A percentile compares a stretch with the other conserved stretches of the same genome.
These are phyloP conservation scores for Coenonympha arcania DNA, from an alignment of 2,888 invertebrate species.

Conservation along the genomic window DNA sequence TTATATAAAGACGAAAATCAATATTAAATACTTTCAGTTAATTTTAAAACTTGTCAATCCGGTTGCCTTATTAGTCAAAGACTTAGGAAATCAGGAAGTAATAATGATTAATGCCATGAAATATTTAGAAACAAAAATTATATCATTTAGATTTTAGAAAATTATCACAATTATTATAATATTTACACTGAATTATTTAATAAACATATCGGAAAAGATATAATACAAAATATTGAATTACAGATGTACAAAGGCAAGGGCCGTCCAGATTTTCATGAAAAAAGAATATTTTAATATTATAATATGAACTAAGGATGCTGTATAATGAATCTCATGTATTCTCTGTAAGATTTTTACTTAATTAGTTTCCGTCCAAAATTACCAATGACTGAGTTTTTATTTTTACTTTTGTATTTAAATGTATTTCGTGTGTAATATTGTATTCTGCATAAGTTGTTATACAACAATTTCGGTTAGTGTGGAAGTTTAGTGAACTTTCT, in stretches of 20 bases:
- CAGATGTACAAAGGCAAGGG: constrained; percentile 33
- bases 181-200: constrained; percentile 2
- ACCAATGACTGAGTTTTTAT: constrained; percentile 66
- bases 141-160: neutral
- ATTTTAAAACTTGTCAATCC: constrained; percentile 33
- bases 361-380: constrained; percentile 71
- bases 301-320: constrained; percentile 20
- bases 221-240: neutral
- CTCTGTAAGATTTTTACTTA: constrained; percentile 57
- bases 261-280: constrained; percentile 46
- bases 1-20: neutral
- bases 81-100: constrained; percentile 21
- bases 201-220: neutral
- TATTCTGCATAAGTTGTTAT: constrained; percentile 38
- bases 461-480: constrained; percentile 41
- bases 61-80: constrained; percentile 49
- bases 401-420: constrained; percentile 47
- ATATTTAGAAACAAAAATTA: neutral
- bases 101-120: neutral
- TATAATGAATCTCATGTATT: constrained; percentile 47
- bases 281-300: neutral
- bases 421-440: constrained; percentile 38
- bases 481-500: constrained; percentile 41
- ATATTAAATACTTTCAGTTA: neutral
- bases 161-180: constrained; percentile 5